A percentile compares a stretch with the other conserved stretches of the same genome.
These are phyloP conservation scores for Lacerta viridis DNA, from an alignment of 2,797 vertebrate genomes.

Conservation along the genomic window DNA sequence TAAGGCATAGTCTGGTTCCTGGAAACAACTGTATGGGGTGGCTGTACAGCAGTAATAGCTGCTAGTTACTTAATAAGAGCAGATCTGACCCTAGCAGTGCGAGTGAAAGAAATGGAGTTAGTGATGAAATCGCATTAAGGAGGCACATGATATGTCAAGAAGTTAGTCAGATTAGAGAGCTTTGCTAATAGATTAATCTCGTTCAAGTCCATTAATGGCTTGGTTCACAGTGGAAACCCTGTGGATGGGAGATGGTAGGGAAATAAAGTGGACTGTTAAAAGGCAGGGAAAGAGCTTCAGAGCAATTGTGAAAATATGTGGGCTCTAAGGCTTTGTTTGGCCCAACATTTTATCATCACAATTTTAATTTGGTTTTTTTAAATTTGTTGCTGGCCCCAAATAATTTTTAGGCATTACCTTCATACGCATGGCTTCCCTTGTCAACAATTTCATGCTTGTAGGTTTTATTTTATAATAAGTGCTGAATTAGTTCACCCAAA, in stretches of 20 bases:
- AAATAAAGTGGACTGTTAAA: slow-evolving; percentile 47
- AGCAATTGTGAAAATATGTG: slow-evolving; percentile 29
- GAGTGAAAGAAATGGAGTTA: slow-evolving; percentile 29
- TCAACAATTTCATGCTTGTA: neutral
- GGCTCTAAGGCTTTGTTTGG: slow-evolving; percentile 16
- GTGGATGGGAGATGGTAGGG: slow-evolving; percentile 42
- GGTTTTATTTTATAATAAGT: slow-evolving; percentile 10
- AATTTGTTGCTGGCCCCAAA: neutral
- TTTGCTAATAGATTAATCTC: slow-evolving; percentile 61
- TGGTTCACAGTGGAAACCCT: slow-evolving; percentile 19
- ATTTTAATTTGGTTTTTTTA: neutral
- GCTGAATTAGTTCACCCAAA: neutral
- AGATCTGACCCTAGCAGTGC: neutral
- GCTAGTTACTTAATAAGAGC: slow-evolving; percentile 53
- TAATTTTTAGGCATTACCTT: neutral
- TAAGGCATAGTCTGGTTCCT: slow-evolving; percentile 27
- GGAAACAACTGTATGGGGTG: neutral
- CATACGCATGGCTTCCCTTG: neutral
- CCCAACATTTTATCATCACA: neutral
- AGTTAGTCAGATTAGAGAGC: slow-evolving; percentile 17
- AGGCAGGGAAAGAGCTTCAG: slow-evolving; percentile 26
- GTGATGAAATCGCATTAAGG: slow-evolving; percentile 50
- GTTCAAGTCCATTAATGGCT: slow-evolving; percentile 57
- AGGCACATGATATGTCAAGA: rapidly evolving
- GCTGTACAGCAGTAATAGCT: slow-evolving; percentile 30